Evolutionary conservation across 2,113 vertebrate genomes (phyloP), one percentile per base, ranked within the genome.

Genomic region (Chloropsis cyanopogon): DNA sequence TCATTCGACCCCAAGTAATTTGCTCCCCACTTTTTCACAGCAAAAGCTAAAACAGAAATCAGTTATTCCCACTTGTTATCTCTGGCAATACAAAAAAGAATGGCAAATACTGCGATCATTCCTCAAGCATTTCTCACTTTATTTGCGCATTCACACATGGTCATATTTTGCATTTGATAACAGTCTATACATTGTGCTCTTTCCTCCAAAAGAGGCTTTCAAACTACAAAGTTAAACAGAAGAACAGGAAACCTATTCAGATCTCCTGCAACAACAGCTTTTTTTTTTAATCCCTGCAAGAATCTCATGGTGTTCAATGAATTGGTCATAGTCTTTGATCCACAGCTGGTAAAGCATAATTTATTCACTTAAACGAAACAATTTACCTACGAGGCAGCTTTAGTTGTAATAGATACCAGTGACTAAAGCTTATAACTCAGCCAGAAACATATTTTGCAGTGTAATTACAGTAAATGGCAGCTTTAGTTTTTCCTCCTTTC

Each of bases 51-150:
- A 80, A 31, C 39, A 92, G 87, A 96, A 95, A 82, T 26, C 44
- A 82, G 73, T 91, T 95, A 95, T 94, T 95, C 65, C 28, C 41
- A 33, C 21, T 88, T 96, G 88, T 93, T 94, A 86, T 81, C 93
- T 64, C 93, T 95, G 95, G 94, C 94, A 95, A 47, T n/a, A 86
- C 82, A 93, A 94, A 82, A 93, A 95, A 96, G 82, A 75, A 73
- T 37, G 37, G 85, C 64, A 97, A 92, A 88, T 83, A 53, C 60
- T 88, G 68, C 6, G 5, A 83, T 61, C 68, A 92, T 66, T 82
- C 92, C 92, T 73, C 75, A 86, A 88, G 80, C 85, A 71, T 92
- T 94, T 96, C 92, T 92, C 91, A 93, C 95, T 95, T 93, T 95
- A 93, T 90, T 94, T 94, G 72, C 7, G 2, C 82, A 56, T 94